Evolutionary conservation across 2,888 invertebrate species (phyloP).

Genomic region (Meta bourneti): DNA sequence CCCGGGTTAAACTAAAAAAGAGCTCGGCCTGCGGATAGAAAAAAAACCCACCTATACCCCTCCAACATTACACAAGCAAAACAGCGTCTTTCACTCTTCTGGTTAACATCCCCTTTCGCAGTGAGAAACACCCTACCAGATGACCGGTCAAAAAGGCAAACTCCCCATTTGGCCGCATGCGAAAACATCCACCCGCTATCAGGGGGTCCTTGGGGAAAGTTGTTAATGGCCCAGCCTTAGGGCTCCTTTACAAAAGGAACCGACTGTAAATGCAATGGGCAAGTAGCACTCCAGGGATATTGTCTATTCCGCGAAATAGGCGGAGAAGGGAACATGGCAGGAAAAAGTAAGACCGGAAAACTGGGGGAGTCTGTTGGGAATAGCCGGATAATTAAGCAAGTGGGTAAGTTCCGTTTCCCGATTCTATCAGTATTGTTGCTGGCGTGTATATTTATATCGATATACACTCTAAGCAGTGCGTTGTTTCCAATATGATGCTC

Average conservation of each 20-base stretch:
- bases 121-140: slow-evolving; percentile 2
- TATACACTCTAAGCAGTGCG: neutral
- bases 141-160: slow-evolving; percentile 53
- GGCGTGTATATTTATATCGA: slow-evolving; percentile 37
- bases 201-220: slow-evolving; percentile 62
- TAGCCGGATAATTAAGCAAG: slow-evolving; percentile 58
- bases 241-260: slow-evolving; percentile 57
- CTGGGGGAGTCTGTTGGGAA: slow-evolving; percentile 30
- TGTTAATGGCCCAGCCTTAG: slow-evolving; percentile 66
- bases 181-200: slow-evolving; percentile 57
- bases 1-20: neutral
- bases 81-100: neutral
- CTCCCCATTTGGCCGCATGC: slow-evolving; percentile 40
- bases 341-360: slow-evolving; percentile 49
- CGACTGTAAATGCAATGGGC: slow-evolving; percentile 65
- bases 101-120: slow-evolving; percentile 7
- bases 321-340: slow-evolving; percentile 29
- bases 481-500: slow-evolving; percentile 9
- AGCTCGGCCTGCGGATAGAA: neutral
- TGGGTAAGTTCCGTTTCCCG: slow-evolving; percentile 45
- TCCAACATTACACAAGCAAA: neutral
- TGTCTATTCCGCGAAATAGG: slow-evolving; percentile 60
- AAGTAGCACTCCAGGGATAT: slow-evolving; percentile 64
- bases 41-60: neutral
- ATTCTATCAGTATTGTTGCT: slow-evolving; percentile 37